Evolutionary conservation across 2,113 vertebrate species (phyloP), one percentile per base, ranked within the genome.

Genomic region (Laterallus jamaicensis): DNA sequence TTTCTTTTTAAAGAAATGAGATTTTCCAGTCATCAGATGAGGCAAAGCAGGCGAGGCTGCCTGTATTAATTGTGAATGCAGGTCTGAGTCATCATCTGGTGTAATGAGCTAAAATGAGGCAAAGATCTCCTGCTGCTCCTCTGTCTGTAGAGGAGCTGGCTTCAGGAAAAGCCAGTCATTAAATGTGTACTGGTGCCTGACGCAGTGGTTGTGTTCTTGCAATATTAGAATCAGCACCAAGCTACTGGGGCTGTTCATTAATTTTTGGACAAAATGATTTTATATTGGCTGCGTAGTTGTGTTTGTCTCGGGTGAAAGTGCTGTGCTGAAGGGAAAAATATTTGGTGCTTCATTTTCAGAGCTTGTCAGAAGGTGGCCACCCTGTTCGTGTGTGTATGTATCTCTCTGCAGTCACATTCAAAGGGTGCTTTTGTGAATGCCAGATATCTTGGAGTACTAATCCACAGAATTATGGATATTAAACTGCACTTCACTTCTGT

Each of bases 301-400:
- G 44, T 12, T 88, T 15, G 15, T 64, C 44, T 39, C 80, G 39
- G 42, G 37, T 79, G 74, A 66, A n/a, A 88, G 40, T 64, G 52
- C 56, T 25, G 1, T 75, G 9, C 39, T 70, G 22, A 19, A 20
- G 26, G 56, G 32, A 54, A 40, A 37, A 64, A 63, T n/a, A 19
- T 73, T 58, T 62, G 49, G n/a, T 47, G 26, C 66, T 92, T 66
- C 67, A 11, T 31, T 84, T 64, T 54, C 56, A 40, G 68, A 67
- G 40, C 55, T 75, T 76, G 25, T 91, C 50, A 66, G 62, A 84
- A 69, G 67, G 7, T 47, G 29, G 26, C 81, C 16, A 19, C n/a
- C 14, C 22, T 60, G 18, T 42, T 77, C 0, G 0, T 44, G 7
- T 58, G 12, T 44, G 11, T 78, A 2, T 71, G 5, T 54, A 3